Evolutionary conservation across 1,140 invertebrate species (phyloP).

Genomic region (Eumaeus atala): DNA sequence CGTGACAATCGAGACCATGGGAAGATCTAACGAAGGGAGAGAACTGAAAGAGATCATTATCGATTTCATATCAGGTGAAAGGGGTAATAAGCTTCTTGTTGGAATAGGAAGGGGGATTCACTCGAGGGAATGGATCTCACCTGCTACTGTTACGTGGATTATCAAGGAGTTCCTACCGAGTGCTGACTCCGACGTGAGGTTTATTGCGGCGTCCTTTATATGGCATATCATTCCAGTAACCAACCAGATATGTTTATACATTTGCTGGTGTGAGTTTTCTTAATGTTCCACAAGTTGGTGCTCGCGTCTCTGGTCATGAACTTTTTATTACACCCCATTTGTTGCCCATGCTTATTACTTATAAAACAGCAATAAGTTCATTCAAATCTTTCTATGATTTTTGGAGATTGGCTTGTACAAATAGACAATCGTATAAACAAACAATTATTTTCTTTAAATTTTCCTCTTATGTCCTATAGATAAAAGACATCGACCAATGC

Average conservation of each 20-base stretch:
- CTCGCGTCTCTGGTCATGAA: too few species aligned
- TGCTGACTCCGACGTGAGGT: slow-evolving; percentile 57
- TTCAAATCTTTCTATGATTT: too few species aligned
- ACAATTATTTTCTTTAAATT: too few species aligned
- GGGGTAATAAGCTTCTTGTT: slow-evolving; percentile 34
- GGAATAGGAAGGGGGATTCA: slow-evolving; percentile 80
- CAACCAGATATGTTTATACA: slow-evolving; percentile 85
- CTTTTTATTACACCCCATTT: too few species aligned
- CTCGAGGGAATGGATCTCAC: slow-evolving; percentile 87
- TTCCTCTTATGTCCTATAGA: too few species aligned
- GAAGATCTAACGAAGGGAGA: slow-evolving; percentile 74
- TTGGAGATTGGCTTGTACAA: too few species aligned
- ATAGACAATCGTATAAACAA: too few species aligned
- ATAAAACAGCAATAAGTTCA: too few species aligned
- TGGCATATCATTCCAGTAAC: slow-evolving; percentile 81
- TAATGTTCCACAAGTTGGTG: too few species aligned
- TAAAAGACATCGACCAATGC: too few species aligned
- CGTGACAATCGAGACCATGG: slow-evolving; percentile 69
- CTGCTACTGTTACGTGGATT: slow-evolving; percentile 82
- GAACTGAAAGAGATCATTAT: slow-evolving; percentile 76
- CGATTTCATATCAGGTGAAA: slow-evolving; percentile 38
- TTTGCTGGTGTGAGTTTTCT: slow-evolving; percentile 45
- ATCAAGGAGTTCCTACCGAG: slow-evolving; percentile 79
- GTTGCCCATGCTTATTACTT: too few species aligned
- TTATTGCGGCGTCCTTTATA: slow-evolving; percentile 76